Base-by-base conservation (phyloP, 2,888 invertebrate species). In the Gortyna flavago region DNA sequence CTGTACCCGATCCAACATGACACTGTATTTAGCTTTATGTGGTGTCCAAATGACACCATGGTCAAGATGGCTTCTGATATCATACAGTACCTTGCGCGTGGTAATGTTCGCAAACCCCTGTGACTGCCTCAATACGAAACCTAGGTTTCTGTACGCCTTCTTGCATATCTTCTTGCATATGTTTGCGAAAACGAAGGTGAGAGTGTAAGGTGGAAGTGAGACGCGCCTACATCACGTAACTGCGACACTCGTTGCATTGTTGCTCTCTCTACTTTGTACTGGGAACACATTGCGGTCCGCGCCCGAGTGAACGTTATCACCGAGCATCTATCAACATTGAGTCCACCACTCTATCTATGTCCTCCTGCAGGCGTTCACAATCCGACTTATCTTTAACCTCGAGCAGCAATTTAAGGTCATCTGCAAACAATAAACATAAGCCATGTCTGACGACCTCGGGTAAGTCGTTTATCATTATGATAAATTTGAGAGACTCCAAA, bases 401-500 rank as follows among this genome's bases (percentile, higher is more conserved):
- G n/a, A 65, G 41, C n/a, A n/a, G n/a, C 41, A 41, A n/a, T n/a
- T 41, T 41, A 25, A 65, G 65, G n/a, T 65, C 38, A 65, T 65
- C 64, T 18, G 38, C 13, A n/a, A 65, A 38, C 13, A 65, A 65
- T 38, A 38, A 65, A 65, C 38, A 44, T 44, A 13, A 13, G 9
- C 25, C 13, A 62, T 62, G 32, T 32, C 32, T 62, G 9, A 62
- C 7, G 61, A 62, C 13, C 61, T 62, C 25, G 6, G 38, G 64
- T 38, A 64, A 35, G 21, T 62, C 32, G 35, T 62, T 38, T 64
- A 64, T 64, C 38, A 64, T 38, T 65, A 35, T 21, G 9, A 38
- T 64, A 25, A 64, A 38, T 25, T 25, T 25, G 25, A 35, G 62
- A 21, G 25, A 35, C 64, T 25, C 64, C 6, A 25, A 21, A 35